phyloP scores from a whole-genome alignment of 1,140 invertebrate genomes.

The Lasaia peninsularis region DNA sequence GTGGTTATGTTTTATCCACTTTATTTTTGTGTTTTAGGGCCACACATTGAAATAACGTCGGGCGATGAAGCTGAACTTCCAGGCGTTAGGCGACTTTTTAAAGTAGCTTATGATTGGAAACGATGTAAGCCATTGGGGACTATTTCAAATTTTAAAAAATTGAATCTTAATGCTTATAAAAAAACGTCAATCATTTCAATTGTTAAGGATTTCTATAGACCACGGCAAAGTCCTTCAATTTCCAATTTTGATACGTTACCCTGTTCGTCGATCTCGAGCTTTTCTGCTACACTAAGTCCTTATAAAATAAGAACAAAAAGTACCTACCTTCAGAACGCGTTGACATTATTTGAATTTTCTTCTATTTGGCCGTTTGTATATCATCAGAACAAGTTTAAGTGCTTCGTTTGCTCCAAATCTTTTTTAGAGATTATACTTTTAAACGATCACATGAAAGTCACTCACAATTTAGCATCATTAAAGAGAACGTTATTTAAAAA shows the following conservation, averaged over 20 bases:
- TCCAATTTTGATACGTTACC: conserved; percentile 26
- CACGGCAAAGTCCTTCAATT: conserved; percentile 48
- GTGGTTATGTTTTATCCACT: conserved; percentile 24
- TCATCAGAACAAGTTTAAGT: conserved; percentile 66
- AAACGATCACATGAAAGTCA: conserved; percentile 50
- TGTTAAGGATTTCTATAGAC: conserved; percentile 29
- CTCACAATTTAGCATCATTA: conserved; percentile 47
- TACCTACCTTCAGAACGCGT: conserved; percentile 47
- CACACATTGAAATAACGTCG: conserved; percentile 33
- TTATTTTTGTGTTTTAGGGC: conserved; percentile 67
- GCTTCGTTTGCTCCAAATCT: conserved; percentile 57
- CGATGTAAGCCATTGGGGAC: conserved; percentile 63
- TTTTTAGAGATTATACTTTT: conserved; percentile 50
- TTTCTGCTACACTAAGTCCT: conserved; percentile 6
- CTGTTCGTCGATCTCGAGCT: background rate
- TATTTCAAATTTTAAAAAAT: conserved; percentile 46
- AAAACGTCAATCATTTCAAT: conserved; percentile 8
- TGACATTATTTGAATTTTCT: conserved; percentile 61
- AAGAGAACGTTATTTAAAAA: conserved; percentile 58
- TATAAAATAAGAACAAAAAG: conserved; percentile 33
- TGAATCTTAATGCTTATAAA: conserved; percentile 26
- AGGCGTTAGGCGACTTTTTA: conserved; percentile 69
- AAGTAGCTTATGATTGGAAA: conserved; percentile 63
- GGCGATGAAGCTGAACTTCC: conserved; percentile 59
- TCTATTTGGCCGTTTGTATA: conserved; percentile 64